These are phyloP conservation scores for Fulmarus glacialis DNA, from an alignment of 2,113 vertebrate species.

Conservation along the genomic window DNA sequence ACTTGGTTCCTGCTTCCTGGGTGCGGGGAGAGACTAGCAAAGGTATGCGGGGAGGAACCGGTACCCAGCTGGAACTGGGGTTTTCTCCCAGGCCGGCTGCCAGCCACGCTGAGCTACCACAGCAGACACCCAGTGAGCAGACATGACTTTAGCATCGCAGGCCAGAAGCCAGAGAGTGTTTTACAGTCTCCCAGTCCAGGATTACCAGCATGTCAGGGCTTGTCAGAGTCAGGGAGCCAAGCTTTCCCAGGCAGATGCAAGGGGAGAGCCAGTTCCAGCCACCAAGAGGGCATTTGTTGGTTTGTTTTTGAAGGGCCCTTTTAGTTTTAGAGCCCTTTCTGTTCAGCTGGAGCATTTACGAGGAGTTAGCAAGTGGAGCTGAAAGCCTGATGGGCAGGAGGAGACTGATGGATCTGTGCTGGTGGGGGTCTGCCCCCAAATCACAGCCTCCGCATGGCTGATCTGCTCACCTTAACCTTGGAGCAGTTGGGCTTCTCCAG, in stretches of 20 bases:
- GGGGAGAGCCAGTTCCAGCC: neutral
- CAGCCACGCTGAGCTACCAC: neutral
- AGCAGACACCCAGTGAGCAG: neutral
- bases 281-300: neutral
- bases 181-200: neutral
- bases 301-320: neutral
- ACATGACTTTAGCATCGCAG: neutral
- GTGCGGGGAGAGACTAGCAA: neutral
- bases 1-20: neutral
- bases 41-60: neutral
- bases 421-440: neutral
- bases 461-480: neutral
- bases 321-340: neutral
- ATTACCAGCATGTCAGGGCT: neutral
- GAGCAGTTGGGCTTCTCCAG: neutral
- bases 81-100: neutral
- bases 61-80: neutral
- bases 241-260: neutral
- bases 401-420: neutral
- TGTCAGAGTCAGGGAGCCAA: neutral
- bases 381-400: neutral
- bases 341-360: neutral
- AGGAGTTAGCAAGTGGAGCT: neutral
- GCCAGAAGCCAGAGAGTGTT: constrained; percentile 16
- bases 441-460: neutral